A percentile compares a stretch with the other conserved stretches of the same genome.
Conservation (phyloP, 2,797 vertebrate genomes). For the Oceanodroma leucorhoa region DNA sequence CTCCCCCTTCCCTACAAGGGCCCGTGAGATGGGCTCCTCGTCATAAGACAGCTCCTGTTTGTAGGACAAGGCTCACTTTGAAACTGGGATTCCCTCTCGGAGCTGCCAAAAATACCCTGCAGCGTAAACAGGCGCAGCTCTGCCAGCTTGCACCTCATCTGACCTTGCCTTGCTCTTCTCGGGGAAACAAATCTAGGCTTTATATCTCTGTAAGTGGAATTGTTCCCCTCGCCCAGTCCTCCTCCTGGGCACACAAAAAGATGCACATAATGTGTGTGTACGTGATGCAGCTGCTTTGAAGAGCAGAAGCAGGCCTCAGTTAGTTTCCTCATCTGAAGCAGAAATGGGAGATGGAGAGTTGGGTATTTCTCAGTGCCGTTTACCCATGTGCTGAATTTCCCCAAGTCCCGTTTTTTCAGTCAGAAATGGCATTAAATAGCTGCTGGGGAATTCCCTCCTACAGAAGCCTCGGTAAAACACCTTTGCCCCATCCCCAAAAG, state of each 20-base stretch:
- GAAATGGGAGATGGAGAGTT: neutral
- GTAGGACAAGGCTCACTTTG: neutral
- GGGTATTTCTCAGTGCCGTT: neutral
- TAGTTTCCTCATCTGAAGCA: neutral
- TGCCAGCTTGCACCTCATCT: neutral
- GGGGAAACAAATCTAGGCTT: neutral
- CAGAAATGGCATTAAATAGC: neutral
- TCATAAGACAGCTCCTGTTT: neutral
- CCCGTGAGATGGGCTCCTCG: rapidly evolving
- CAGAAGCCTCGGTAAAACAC: neutral
- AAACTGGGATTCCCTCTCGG: neutral
- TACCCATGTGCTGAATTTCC: neutral
- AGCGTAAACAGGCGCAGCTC: neutral
- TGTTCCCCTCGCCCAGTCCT: rapidly evolving
- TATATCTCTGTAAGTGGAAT: neutral
- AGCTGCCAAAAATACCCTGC: neutral
- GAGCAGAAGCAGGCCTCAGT: neutral
- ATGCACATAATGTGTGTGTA: neutral
- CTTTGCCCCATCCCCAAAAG: neutral
- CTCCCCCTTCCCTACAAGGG: neutral
- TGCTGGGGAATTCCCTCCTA: neutral
- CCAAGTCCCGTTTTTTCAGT: neutral
- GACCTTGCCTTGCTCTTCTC: neutral
- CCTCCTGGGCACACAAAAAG: neutral
- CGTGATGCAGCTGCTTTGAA: neutral